These are phyloP conservation scores for Teinopalpus imperialis DNA, from an alignment of 2,888 invertebrate genomes.

Conservation along the genomic window DNA sequence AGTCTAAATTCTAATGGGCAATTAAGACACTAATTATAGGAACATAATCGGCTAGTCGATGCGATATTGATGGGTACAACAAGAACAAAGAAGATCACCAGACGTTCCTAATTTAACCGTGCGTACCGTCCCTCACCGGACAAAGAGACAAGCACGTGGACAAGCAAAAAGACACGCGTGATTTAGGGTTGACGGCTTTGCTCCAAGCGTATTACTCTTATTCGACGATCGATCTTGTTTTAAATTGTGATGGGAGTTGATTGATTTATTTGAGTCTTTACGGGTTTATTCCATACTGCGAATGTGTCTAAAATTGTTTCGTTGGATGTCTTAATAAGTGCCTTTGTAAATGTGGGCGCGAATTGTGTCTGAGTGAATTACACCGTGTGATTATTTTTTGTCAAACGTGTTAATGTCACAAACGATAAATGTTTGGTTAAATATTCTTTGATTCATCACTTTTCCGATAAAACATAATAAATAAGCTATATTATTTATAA, in stretches of 20 bases:
- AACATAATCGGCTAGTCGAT: slow-evolving; percentile 14
- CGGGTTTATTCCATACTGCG: background rate
- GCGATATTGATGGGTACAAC: slow-evolving; percentile 21
- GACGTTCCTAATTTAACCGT: slow-evolving; percentile 31
- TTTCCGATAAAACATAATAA: too few species aligned
- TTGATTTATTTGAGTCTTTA: slow-evolving; percentile 52
- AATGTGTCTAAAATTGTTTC: slow-evolving; percentile 4
- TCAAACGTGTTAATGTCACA: background rate
- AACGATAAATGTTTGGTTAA: too few species aligned
- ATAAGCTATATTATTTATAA: too few species aligned
- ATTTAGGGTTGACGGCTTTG: slow-evolving; percentile 48
- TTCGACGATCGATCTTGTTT: slow-evolving; percentile 58
- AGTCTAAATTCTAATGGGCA: slow-evolving; percentile 3
- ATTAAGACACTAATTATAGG: slow-evolving; percentile 8
- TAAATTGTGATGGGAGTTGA: slow-evolving; percentile 64
- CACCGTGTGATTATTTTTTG: background rate
- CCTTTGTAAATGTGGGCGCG: background rate
- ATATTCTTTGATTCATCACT: too few species aligned
- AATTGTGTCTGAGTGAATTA: background rate
- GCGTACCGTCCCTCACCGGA: slow-evolving; percentile 21
- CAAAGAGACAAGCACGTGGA: slow-evolving; percentile 26
- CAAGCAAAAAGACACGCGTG: slow-evolving; percentile 51
- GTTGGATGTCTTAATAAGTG: slow-evolving; percentile 14
- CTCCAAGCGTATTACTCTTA: slow-evolving; percentile 36
- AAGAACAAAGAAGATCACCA: slow-evolving; percentile 17